Conservation (phyloP, 2,797 vertebrate species). For the Bucorvus abyssinicus region DNA sequence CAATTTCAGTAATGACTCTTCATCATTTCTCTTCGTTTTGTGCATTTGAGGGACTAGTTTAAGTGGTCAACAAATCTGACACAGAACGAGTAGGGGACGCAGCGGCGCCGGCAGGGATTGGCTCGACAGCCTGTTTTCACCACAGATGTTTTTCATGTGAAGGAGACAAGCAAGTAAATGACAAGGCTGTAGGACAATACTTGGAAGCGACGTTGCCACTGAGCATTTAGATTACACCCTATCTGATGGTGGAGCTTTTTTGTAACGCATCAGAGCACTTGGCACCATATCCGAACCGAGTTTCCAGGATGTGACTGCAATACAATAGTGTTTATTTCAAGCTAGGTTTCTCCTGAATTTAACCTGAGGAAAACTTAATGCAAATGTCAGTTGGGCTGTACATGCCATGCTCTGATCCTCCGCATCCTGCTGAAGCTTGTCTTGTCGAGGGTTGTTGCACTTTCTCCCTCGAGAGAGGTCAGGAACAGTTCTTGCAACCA, state of each 20-base stretch:
- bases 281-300: neutral
- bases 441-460: neutral
- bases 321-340: neutral
- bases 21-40: neutral
- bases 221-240: neutral
- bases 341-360: neutral
- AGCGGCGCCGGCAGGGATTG: neutral
- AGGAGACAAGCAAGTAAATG: neutral
- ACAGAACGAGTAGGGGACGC: neutral
- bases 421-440: fast-evolving
- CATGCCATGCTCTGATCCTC: neutral
- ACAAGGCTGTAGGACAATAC: constrained; percentile 42
- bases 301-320: constrained; percentile 7
- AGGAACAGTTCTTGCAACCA: neutral
- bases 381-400: neutral
- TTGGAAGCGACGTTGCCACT: constrained; percentile 15
- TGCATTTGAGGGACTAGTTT: neutral
- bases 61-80: neutral
- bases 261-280: neutral
- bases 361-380: neutral
- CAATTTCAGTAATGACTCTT: neutral
- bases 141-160: neutral
- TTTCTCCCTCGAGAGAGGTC: neutral
- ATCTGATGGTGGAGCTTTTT: neutral
- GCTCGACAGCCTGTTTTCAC: neutral